phyloP scores from a whole-genome alignment of 2,797 vertebrate species.

The Mus minutoides region DNA sequence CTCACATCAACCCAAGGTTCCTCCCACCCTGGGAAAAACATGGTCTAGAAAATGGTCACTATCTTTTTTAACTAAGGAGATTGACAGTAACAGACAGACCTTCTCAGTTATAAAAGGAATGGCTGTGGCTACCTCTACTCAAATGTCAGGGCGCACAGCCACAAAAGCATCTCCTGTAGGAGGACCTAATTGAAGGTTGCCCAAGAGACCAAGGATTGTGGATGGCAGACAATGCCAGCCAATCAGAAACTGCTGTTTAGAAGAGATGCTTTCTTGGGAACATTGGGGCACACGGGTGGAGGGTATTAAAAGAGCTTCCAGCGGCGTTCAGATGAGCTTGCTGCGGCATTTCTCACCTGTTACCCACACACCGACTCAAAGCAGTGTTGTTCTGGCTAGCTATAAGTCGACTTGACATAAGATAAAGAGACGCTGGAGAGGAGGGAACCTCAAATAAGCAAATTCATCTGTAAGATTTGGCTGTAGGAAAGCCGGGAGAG shows the following conservation, averaged over 20 bases:
- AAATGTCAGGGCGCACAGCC: neutral
- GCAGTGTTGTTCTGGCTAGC: neutral
- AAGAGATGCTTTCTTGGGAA: neutral
- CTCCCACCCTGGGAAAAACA: neutral
- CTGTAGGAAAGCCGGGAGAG: neutral
- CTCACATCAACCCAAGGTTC: accelerated
- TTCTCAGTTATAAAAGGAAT: neutral
- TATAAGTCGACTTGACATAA: neutral
- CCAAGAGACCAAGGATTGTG: neutral
- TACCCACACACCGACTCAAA: accelerated
- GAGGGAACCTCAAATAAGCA: neutral
- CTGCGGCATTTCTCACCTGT: neutral
- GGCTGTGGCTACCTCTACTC: neutral
- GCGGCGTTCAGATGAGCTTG: neutral
- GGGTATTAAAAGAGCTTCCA: neutral
- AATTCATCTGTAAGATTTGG: neutral
- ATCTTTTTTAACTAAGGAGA: neutral
- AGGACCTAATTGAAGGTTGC: neutral
- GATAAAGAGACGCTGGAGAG: neutral
- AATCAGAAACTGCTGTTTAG: neutral
- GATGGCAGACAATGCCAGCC: too few relatives aligned
- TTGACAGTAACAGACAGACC: neutral
- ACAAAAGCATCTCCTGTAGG: neutral
- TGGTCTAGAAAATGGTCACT: neutral
- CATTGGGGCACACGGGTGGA: neutral